phyloP scores from a whole-genome alignment of 2,113 vertebrate genomes.

The Xenotilapia longispinis region DNA sequence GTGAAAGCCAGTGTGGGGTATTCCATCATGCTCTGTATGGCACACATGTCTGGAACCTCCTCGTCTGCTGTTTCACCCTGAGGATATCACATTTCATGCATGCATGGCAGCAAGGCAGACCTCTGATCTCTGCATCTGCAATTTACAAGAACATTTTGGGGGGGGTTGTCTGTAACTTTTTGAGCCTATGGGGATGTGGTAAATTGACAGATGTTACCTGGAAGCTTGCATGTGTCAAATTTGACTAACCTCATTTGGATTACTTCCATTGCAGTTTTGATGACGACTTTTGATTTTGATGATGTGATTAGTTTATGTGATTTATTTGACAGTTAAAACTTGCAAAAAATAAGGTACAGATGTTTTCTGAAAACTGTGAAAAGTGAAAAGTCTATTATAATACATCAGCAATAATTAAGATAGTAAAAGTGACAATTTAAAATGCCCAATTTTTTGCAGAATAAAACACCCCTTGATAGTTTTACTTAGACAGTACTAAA shows the following conservation, averaged over 20 bases:
- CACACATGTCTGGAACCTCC: conserved; percentile 40
- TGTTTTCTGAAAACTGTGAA: not conserved
- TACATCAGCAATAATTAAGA: not conserved
- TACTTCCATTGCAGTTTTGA: not conserved
- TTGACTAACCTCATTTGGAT: not conserved
- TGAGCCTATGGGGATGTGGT: not conserved
- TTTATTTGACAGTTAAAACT: not conserved
- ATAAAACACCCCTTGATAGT: not conserved
- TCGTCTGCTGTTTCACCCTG: conserved; percentile 35
- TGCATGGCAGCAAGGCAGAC: not conserved
- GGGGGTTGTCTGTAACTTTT: not conserved
- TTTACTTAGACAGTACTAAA: not conserved
- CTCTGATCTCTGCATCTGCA: conserved; percentile 5
- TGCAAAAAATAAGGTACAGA: not conserved
- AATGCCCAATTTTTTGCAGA: not conserved
- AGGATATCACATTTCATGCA: conserved; percentile 49
- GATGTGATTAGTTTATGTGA: not conserved
- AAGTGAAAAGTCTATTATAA: not conserved
- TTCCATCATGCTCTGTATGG: conserved; percentile 35
- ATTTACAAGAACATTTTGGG: conserved; percentile 28
- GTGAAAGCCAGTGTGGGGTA: conserved; percentile 45
- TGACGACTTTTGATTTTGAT: not conserved
- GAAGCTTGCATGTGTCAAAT: not conserved
- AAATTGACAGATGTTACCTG: not conserved
- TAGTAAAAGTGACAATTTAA: accelerated